Base-by-base conservation (phyloP, 2,797 vertebrate species). In the Melanotaenia pygmaea region DNA sequence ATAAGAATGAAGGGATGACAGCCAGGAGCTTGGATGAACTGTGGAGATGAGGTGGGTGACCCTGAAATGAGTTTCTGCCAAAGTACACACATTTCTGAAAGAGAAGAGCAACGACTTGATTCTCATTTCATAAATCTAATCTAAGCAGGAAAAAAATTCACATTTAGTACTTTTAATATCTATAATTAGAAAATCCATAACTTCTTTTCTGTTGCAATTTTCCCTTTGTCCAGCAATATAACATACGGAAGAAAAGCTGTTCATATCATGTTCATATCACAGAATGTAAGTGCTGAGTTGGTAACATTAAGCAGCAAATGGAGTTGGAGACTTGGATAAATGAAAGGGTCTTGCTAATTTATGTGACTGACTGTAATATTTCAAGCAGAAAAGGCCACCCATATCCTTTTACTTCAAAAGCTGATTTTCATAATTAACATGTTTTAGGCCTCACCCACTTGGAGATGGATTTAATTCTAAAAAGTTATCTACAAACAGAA, bases 261-360 rank as follows among this genome's bases (percentile, higher is more conserved):
- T 64, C 28, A 20, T 3, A 50, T 76, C 16, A 0, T 20, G 47
- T 32, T 70, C 37, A 61, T 35, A 73, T 58, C 59, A 47, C n/a
- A 47, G 12, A 2, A 38, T 4, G 28, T 51, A 78, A 18, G 34
- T 62, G 72, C 59, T 2, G 30, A 34, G 45, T n/a, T 64, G 45
- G 34, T 64, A 35, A 71, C 32, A 80, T 70, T 35, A 67, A n/a
- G 59, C 57, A 84, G 58, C 40, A 66, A 79, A 76, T 70, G 56
- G 37, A 74, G 65, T 72, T 12, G 10, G 30, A 76, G 40, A 73
- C 80, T 77, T 47, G 43, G 50, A 75, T 65, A 72, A 68, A 78
- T 60, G 30, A 40, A 65, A 69, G 28, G 28, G 13, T 22, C 18
- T 65, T 70, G 13, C 72, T 53, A 58, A 76, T 70, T 67, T 30